Evolutionary conservation across 2,113 vertebrate genomes (phyloP).

Genomic region (Cebus imitator): DNA sequence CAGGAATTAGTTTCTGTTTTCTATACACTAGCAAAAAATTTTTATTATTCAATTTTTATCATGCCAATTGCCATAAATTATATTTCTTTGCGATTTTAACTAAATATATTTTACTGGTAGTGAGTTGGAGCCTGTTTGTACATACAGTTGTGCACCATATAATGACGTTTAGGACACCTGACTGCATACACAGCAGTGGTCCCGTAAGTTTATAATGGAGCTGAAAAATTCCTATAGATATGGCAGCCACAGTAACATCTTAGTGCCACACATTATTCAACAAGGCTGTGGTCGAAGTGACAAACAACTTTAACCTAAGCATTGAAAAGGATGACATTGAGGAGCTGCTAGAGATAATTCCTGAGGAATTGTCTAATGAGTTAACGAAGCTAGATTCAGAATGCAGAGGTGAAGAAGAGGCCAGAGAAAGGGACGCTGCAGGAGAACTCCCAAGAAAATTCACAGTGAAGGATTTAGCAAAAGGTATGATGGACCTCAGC

Average conservation of each 20-base stretch:
- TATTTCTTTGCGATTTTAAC: neutral
- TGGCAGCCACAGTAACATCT: neutral
- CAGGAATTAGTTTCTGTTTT: neutral
- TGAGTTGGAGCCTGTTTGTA: neutral
- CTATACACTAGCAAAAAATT: neutral
- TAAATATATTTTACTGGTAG: neutral
- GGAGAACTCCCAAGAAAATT: neutral
- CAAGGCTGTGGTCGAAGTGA: neutral
- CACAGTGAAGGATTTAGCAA: neutral
- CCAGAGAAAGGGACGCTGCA: neutral
- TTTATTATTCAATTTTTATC: neutral
- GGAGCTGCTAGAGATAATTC: neutral
- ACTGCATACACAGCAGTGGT: neutral
- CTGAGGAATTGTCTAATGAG: neutral
- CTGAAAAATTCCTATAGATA: neutral
- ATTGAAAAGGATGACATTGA: neutral
- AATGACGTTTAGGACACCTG: neutral
- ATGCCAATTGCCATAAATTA: neutral
- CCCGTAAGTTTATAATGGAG: neutral
- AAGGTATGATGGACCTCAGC: neutral
- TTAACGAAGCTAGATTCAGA: neutral
- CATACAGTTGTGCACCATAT: neutral
- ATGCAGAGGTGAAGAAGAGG: neutral
- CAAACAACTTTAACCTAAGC: neutral
- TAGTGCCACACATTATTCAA: neutral